Base-by-base conservation (phyloP, 2,888 invertebrate species). In the Drosophila anomelani region DNA sequence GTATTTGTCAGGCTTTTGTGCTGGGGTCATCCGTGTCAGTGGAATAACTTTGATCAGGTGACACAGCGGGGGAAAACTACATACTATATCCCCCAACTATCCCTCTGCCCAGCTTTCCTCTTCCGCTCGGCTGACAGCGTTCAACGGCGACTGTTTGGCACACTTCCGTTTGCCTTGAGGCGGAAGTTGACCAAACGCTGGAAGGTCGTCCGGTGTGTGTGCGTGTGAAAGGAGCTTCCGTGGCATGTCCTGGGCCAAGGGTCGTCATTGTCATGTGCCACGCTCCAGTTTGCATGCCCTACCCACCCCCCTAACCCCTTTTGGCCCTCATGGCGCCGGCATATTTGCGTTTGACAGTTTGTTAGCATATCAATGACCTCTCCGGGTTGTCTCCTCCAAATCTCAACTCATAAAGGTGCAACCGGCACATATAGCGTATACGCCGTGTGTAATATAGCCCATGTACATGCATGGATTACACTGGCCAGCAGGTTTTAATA, bases 321-420 rank as follows among this genome's bases (percentile, higher is more conserved):
- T 26, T 17, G n/a, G 29, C 26, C 60, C 13, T 64, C 47, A 66
- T 61, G 55, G 69, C 75, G 67, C 46, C 64, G 63, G 72, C 74
- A 79, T 71, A 83, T 85, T 85, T 85, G 85, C 84, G 81, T 82
- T 75, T 77, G 77, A 75, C 83, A 77, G 74, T 78, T 76, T 77
- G 78, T 61, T 70, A 63, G 85, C 82, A 85, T 79, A 85, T 80
- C 86, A 85, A 79, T 80, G 77, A 70, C 67, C 73, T 64, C 77
- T 53, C 13, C 32, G 38, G 56, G 36, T 8, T 51, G 67, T 44
- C 63, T 71, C 66, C 51, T 43, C 66, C 41, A 43, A 55, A 61
- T 47, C 49, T 44, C 32, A 34, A 53, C 47, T 36, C 41, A 49
- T 69, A 58, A 71, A 67, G 81, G 59, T 76, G 63, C 53, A 39